These are phyloP conservation scores for Caenorhabditis afra DNA, from an alignment of 2,888 invertebrate genomes.

Conservation along the genomic window DNA sequence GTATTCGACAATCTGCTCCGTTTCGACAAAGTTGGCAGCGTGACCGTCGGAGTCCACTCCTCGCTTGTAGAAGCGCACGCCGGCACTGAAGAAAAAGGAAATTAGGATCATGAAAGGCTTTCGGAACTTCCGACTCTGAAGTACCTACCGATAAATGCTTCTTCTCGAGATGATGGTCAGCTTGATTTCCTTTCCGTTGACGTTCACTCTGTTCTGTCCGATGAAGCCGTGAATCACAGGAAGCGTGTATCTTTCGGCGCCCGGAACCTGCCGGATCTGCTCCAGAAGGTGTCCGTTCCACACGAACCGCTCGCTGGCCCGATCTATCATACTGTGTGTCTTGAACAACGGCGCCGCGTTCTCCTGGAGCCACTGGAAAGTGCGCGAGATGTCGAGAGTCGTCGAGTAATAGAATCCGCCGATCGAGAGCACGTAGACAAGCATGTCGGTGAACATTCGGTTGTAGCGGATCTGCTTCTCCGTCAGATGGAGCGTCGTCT, in stretches of 20 bases:
- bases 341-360: constrained; percentile 76
- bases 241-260: constrained; percentile 85
- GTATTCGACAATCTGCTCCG: constrained; percentile 86
- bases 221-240: constrained; percentile 92
- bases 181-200: constrained; percentile 89
- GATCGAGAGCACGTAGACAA: constrained; percentile 88
- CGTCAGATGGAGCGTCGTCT: constrained; percentile 89
- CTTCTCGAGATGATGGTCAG: constrained; percentile 93
- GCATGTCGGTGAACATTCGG: constrained; percentile 89
- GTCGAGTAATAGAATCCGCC: constrained; percentile 95
- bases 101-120: too few relatives aligned
- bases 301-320: constrained; percentile 89
- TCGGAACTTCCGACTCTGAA: too few relatives aligned
- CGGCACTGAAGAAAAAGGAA: constrained; percentile 71
- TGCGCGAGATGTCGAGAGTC: constrained; percentile 82
- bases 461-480: constrained; percentile 87
- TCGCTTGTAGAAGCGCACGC: constrained; percentile 82
- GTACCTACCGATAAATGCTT: constrained; percentile 87
- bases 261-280: constrained; percentile 60
- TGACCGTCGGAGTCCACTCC: constrained; percentile 92
- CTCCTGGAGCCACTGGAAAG: constrained; percentile 80
- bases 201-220: constrained; percentile 84
- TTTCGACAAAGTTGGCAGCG: constrained; percentile 98
- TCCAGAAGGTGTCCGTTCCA: constrained; percentile 89
- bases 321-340: constrained; percentile 66